Evolutionary conservation across 2,797 vertebrate genomes (phyloP).

Genomic region (Myotis pilosus): DNA sequence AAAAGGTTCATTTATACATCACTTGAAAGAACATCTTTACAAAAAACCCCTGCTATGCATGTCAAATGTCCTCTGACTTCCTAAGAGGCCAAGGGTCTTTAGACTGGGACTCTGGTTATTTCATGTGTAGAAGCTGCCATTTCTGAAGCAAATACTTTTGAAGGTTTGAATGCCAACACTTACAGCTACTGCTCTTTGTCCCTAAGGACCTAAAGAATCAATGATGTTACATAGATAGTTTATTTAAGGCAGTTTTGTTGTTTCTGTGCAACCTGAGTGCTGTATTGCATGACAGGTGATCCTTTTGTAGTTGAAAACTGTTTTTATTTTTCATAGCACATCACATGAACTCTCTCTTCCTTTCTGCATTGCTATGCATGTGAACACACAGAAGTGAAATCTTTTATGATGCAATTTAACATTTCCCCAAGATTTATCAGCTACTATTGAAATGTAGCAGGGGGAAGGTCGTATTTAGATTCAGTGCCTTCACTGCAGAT

Average conservation of each 20-base stretch:
- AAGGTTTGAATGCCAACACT: slow-evolving; percentile 68
- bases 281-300: slow-evolving; percentile 20
- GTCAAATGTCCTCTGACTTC: slow-evolving; percentile 54
- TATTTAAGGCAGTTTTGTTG: slow-evolving; percentile 74
- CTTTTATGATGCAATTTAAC: slow-evolving; percentile 27
- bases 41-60: slow-evolving; percentile 37
- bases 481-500: not conserved
- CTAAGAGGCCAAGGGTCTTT: slow-evolving; percentile 53
- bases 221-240: slow-evolving; percentile 62
- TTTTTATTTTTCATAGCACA: slow-evolving; percentile 48
- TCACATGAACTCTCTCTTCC: not conserved
- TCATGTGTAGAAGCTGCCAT: slow-evolving; percentile 64
- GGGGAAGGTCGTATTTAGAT: not conserved
- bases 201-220: slow-evolving; percentile 68
- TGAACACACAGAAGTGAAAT: not conserved
- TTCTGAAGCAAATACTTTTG: slow-evolving; percentile 69
- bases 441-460: not conserved
- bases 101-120: slow-evolving; percentile 57
- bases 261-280: slow-evolving; percentile 64
- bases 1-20: slow-evolving; percentile 41
- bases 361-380: not conserved
- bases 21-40: slow-evolving; percentile 45
- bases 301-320: slow-evolving; percentile 60
- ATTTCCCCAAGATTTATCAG: slow-evolving; percentile 25
- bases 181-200: slow-evolving; percentile 61